Conservation (phyloP, 2,113 vertebrate species). For the Microtus montanus region DNA sequence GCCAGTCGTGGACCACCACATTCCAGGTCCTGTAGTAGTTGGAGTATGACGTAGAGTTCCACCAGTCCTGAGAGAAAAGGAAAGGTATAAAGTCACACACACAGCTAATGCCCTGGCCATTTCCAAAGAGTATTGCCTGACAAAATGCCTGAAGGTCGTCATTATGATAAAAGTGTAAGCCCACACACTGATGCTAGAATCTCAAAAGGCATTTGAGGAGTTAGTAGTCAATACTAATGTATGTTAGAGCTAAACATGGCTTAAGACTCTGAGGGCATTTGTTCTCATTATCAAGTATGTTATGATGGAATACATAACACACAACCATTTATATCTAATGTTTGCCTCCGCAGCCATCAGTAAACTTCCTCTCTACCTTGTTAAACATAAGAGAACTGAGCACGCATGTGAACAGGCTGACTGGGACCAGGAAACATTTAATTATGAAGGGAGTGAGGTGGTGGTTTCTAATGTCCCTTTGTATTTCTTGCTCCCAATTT, state of each 20-base stretch:
- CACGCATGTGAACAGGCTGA: background rate
- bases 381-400: background rate
- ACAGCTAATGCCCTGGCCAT: background rate
- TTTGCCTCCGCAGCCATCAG: background rate
- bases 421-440: background rate
- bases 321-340: background rate
- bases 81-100: background rate
- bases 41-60: constrained; percentile 92
- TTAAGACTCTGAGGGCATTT: background rate
- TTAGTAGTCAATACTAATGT: background rate
- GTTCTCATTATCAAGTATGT: background rate
- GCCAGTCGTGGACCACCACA: constrained; percentile 91
- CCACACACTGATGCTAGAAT: background rate
- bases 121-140: background rate
- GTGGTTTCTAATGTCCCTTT: background rate
- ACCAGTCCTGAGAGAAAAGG: constrained; percentile 87
- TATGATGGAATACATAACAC: background rate
- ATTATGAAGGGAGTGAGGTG: background rate
- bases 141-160: background rate
- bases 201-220: background rate
- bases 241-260: background rate
- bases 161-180: background rate
- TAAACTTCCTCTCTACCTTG: background rate
- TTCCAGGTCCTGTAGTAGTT: constrained; percentile 93
- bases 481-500: background rate